phyloP scores from a whole-genome alignment of 2,113 vertebrate species.

The Equus przewalskii region DNA sequence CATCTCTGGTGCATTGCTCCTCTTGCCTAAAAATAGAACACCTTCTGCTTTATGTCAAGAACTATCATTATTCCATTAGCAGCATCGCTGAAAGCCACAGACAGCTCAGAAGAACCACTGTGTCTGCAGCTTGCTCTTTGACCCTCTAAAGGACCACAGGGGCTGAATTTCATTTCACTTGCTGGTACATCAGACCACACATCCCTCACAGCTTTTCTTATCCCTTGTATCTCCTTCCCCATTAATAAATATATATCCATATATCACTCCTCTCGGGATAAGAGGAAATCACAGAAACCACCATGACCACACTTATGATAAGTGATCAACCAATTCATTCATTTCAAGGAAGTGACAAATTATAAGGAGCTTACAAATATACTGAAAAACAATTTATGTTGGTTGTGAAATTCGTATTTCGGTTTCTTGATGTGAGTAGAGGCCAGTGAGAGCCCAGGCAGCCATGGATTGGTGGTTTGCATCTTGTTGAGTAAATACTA shows the following conservation, averaged over 20 bases:
- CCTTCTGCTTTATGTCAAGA: constrained; percentile 85
- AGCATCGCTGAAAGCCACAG: background rate
- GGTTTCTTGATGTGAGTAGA: background rate
- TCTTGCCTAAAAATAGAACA: constrained; percentile 86
- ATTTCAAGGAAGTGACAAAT: background rate
- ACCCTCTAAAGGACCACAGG: background rate
- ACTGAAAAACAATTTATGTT: background rate
- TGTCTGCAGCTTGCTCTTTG: constrained; percentile 50
- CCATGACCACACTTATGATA: background rate
- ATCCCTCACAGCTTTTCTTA: background rate
- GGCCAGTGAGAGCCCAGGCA: background rate
- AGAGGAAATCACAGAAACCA: background rate
- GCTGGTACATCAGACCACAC: background rate
- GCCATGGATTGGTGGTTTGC: background rate
- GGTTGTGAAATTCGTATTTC: background rate
- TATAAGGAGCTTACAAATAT: background rate
- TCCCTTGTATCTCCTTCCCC: background rate
- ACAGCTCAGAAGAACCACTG: constrained; percentile 56
- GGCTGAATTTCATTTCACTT: constrained; percentile 11
- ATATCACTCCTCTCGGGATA: background rate
- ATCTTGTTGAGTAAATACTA: background rate
- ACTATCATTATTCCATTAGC: constrained; percentile 68
- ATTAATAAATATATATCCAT: background rate
- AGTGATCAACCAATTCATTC: background rate
- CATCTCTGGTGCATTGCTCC: constrained; percentile 65